Conservation (phyloP, 2,797 vertebrate species). For the Echiichthys vipera region DNA sequence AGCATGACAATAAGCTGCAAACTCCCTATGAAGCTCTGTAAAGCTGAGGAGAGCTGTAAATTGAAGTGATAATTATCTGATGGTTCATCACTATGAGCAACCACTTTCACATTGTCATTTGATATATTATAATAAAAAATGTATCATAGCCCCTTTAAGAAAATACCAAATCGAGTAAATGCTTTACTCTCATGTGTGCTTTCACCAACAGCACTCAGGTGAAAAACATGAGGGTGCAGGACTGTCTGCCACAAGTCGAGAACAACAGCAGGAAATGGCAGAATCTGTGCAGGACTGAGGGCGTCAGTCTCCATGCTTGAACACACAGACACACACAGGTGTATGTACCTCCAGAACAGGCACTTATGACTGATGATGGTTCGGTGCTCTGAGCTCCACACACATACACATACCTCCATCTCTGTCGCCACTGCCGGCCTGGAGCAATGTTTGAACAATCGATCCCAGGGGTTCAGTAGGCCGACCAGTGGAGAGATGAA, state of each 20-base stretch:
- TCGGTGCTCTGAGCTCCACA: constrained; percentile 6
- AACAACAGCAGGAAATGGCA: constrained; percentile 27
- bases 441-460: constrained; percentile 59
- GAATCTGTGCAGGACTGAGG: background rate
- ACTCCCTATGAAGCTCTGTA: background rate
- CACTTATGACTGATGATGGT: constrained; percentile 26
- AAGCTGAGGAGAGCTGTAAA: background rate
- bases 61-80: background rate
- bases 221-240: background rate
- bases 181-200: background rate
- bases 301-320: background rate
- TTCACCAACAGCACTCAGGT: background rate
- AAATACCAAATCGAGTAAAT: background rate
- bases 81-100: background rate
- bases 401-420: background rate
- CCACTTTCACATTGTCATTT: background rate
- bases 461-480: constrained; percentile 48
- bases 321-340: constrained; percentile 18
- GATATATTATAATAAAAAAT: background rate
- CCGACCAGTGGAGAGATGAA: constrained; percentile 16
- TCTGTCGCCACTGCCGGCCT: constrained; percentile 1
- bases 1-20: background rate
- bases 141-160: background rate
- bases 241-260: background rate
- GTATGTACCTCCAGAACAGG: constrained; percentile 19